Base-by-base conservation (phyloP, 2,113 vertebrate genomes). In the Sturnira hondurensis region DNA sequence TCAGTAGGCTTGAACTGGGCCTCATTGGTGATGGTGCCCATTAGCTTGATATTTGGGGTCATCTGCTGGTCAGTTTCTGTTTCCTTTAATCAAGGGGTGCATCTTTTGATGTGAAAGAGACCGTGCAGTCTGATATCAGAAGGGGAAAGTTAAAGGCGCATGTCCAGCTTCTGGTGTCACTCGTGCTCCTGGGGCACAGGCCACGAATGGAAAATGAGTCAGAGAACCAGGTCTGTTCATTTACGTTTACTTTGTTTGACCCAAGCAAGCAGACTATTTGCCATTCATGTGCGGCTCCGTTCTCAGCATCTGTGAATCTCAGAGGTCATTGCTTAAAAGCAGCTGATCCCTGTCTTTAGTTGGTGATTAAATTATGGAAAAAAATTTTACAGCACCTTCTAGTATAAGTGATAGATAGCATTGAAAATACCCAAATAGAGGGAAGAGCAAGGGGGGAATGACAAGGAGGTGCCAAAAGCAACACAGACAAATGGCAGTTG, bases 401-500 rank as follows among this genome's bases (percentile, higher is more conserved):
- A 38, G 56, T 24, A 9, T 19, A n/a, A 43, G 38, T 38, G 8
- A 10, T 20, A 71, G 7, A n/a, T 56, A 11, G 20, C 36, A 11
- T 12, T 77, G 33, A 54, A 82, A 38, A 82, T 15, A 16, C 31
- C 15, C 14, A 36, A 56, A 43, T 4, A 13, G 2, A 61, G 22
- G 17, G 41, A 67, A 70, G 4, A 41, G 11, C 24, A 24, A 17
- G 19, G 58, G 17, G 73, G 73, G 45, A 33, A 12, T 7, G 3
- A 43, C 7, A 16, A 45, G 28, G 13, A 7, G 19, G 13, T 6
- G 2, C 15, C 56, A 43, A 54, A 73, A 65, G 36, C 36, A 24
- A 19, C 17, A 3, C 17, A 24, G 11, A 43, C 3, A 3, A 14
- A 24, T 3, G 4, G 50, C 1, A 5, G 10, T 20, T 82, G 61